Base-by-base conservation (phyloP, 2,888 invertebrate species). In the Matsumyia berberina region DNA sequence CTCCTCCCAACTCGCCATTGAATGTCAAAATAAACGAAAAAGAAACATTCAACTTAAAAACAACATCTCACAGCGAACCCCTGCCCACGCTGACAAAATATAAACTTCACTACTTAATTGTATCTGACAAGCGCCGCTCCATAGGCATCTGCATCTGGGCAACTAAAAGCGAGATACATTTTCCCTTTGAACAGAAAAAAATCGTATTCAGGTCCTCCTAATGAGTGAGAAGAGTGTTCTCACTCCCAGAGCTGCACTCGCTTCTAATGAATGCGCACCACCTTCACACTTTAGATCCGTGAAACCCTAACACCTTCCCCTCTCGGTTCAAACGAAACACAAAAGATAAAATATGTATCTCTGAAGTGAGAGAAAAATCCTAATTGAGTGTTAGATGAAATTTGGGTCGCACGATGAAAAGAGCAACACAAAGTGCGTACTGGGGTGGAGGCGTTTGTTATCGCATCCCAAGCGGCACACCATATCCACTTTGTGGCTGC, bases 371-470 rank as follows among this genome's bases (percentile, higher is more conserved):
- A 79, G 60, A 69, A 78, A 55, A 79, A 78, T 78, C 42, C 83
- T 83, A 83, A 83, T 79, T 73, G 83, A 83, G 83, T 83, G 83
- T 83, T 79, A 67, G 73, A 78, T 42, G 39, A 83, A 79, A 83
- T 79, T 73, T 79, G 51, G 83, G 83, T 83, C 73, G 67, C 19
- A 24, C 83, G 73, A 53, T 62, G 67, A 77, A 82, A 78, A 58
- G 77, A 82, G 55, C 39, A 42, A 6, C 42, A 39, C 44, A 60
- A 76, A 72, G 39, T 60, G 58, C 58, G 37, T 42, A n/a, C 2
- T 29, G 24, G 37, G 37, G 67, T 49, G 80, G 67, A 58, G 80
- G 74, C 53, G 80, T 64, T 17, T 33, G 37, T 80, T 74, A 62
- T 74, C 67, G 62, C 31, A 9, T 44, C 42, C 44, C 42, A 55